phyloP scores from a whole-genome alignment of 2,797 vertebrate genomes.

The Enteromius anoplus region DNA sequence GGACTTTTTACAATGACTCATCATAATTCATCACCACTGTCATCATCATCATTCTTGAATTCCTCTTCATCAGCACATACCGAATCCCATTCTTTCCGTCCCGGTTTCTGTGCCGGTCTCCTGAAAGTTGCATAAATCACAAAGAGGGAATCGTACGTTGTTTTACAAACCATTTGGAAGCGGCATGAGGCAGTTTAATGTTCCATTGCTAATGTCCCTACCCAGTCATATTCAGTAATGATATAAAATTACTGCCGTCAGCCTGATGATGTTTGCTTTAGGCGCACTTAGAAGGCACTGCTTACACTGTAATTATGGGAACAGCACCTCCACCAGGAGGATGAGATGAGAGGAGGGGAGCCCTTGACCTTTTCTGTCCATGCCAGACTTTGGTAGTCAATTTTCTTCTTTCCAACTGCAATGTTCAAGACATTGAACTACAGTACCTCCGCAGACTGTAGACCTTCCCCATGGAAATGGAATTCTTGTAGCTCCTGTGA shows the following conservation, averaged over 20 bases:
- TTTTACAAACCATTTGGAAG: slow-evolving; percentile 80
- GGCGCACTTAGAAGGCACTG: slow-evolving; percentile 69
- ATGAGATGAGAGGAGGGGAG: slow-evolving; percentile 20
- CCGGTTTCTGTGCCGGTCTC: slow-evolving; percentile 7
- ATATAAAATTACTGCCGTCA: slow-evolving; percentile 76
- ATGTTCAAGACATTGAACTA: not conserved
- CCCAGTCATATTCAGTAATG: slow-evolving; percentile 80
- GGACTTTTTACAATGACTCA: slow-evolving; percentile 41
- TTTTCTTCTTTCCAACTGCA: not conserved
- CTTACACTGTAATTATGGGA: slow-evolving; percentile 70
- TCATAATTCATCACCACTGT: slow-evolving; percentile 20
- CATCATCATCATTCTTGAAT: slow-evolving; percentile 39
- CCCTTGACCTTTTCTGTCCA: slow-evolving; percentile 25
- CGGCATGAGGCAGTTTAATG: slow-evolving; percentile 78
- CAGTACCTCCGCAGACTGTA: not conserved
- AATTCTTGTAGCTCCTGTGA: not conserved
- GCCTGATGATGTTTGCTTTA: slow-evolving; percentile 76
- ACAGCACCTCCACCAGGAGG: slow-evolving; percentile 42
- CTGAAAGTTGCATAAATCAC: slow-evolving; percentile 68
- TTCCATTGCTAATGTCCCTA: slow-evolving; percentile 80
- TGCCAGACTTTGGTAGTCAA: slow-evolving; percentile 47
- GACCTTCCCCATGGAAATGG: not conserved
- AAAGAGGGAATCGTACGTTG: slow-evolving; percentile 75
- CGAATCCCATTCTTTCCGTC: slow-evolving; percentile 6
- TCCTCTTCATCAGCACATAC: slow-evolving; percentile 30